Conservation (phyloP, 2,797 vertebrate genomes). For the Euthynnus affinis region DNA sequence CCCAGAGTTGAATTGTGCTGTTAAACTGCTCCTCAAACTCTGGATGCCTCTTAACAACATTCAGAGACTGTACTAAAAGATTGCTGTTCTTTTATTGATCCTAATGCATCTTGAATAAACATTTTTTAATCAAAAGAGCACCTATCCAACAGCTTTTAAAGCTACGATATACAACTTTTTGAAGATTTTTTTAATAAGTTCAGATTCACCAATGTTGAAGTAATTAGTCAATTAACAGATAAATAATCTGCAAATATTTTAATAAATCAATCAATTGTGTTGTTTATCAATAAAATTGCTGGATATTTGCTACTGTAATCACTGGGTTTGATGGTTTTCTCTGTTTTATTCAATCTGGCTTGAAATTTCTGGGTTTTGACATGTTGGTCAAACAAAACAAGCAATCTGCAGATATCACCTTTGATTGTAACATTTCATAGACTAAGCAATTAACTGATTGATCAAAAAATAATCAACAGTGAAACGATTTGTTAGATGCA, state of each 20-base stretch:
- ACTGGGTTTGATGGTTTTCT: not conserved
- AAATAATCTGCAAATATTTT: not conserved
- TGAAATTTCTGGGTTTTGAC: too few relatives aligned
- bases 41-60: not conserved
- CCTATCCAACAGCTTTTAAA: not conserved
- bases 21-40: not conserved
- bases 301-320: too few relatives aligned
- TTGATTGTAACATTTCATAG: too few relatives aligned
- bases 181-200: not conserved
- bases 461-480: too few relatives aligned
- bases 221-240: too few relatives aligned
- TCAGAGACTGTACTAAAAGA: not conserved
- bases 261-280: not conserved
- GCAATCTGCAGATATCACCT: too few relatives aligned
- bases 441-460: too few relatives aligned
- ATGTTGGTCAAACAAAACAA: not conserved
- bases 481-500: too few relatives aligned
- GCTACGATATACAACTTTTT: not conserved
- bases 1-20: slow-evolving; percentile 1
- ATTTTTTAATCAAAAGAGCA: not conserved
- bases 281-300: too few relatives aligned
- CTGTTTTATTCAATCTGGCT: not conserved
- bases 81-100: too few relatives aligned
- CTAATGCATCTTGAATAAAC: not conserved
- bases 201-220: not conserved